Evolutionary conservation across 2,113 vertebrate genomes (phyloP), one percentile per base, ranked within the genome.

Genomic region (Pseudorasbora parva): DNA sequence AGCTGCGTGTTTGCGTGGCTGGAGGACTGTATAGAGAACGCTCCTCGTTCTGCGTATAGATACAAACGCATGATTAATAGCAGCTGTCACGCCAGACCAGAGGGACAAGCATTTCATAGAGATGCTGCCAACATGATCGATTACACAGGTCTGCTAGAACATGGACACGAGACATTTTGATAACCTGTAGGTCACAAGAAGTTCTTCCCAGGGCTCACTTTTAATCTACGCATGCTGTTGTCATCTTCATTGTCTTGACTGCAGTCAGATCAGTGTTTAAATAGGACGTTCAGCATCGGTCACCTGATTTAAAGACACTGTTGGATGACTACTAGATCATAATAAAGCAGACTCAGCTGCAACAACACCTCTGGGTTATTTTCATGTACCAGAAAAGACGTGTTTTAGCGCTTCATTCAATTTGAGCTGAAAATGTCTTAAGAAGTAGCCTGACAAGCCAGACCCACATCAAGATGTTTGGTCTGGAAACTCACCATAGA

Each of bases 91-190:
- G 78, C 69, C 64, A 83, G 86, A 66, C 84, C 81, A 81, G 66
- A 85, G 86, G 19, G 84, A 89, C 87, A 89, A 91, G 82, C 80
- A 82, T 82, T 62, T 75, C 8, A 88, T 77, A 87, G 82, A 51
- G 5, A 43, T 8, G 8, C 69, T 45, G 91, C 82, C 91, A 92
- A 88, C 79, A 88, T 93, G 93, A 94, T 84, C 59, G 89, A 94
- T 92, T 33, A 90, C 83, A 76, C 8, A 69, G 85, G 89, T 87
- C 90, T 87, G 90, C 87, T 91, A 81, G 14, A 59, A 77, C 81
- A 88, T 23, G 51, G 85, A 84, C 82, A 89, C 86, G 7, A 62
- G 41, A 27, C 83, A 72, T 83, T 86, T 81, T 83, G 87, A 81
- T 68, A 78, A 73, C 77, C 86, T 68, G 88, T 78, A 15, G 51